Evolutionary conservation across 2,113 vertebrate genomes (phyloP), one percentile per base, ranked within the genome.

Genomic region (Myotis brandtii): DNA sequence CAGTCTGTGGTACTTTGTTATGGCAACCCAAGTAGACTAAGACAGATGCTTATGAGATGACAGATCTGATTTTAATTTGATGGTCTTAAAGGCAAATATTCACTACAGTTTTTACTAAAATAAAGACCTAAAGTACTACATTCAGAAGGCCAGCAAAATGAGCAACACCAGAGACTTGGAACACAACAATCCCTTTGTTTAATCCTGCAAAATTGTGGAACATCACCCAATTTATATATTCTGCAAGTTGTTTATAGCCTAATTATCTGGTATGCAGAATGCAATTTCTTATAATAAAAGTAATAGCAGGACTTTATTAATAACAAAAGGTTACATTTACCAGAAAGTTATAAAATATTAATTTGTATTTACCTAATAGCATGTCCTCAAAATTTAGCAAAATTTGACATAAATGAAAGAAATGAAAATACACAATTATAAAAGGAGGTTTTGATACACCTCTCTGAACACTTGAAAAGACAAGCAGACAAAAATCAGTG

Each of bases 401-500:
- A 92, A 80, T 50, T 75, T 87, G 64, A 79, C 27, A 67, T 70
- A 85, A 77, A 46, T 32, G 6, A 94, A 92, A 88, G 10, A 90
- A 77, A 81, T 88, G 3, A 37, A 67, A 79, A 67, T 50, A 76
- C 7, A 23, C 46, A 48, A 50, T 48, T 48, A 59, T 75, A 62
- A 89, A 70, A 66, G 2, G 25, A 88, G 18, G 94, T 64, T 73
- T 89, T 40, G 79, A 10, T 30, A 62, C 8, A 86, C 0, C 2
- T 69, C 10, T 85, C n/a, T 43, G 6, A 80, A 43, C 37, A 77
- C 16, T n/a, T 76, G 21, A 46, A 62, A 84, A 81, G 56, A 67
- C 9, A 85, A 73, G n/a, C 34, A 59, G 20, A 34, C 34, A 69
- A 69, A 88, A 85, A 6, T 91, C 18, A 64, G 6, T 52, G 27